Base-by-base conservation (phyloP, 2,797 vertebrate species). In the Salmo trutta region DNA sequence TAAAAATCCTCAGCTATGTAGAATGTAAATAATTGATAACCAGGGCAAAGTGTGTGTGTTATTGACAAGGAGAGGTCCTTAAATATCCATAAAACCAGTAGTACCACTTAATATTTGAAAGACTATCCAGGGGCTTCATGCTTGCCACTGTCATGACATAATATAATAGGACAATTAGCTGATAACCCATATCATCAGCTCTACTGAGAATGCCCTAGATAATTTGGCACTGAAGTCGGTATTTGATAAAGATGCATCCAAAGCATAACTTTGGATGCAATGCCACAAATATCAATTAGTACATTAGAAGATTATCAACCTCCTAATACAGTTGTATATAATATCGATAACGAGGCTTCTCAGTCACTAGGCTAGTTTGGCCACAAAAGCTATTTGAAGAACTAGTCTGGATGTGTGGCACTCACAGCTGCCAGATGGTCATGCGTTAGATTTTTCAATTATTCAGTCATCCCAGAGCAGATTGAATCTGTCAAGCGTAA, bases 401-500 rank as follows among this genome's bases (percentile, higher is more conserved):
- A 77, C 62, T 68, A 72, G 59, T 68, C 75, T 77, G 81, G 56
- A 74, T 82, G 85, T 59, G 1, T 77, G 27, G 75, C 70, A 36
- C 79, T 79, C 77, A 74, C 76, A 85, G 81, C 81, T 79, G 89
- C 89, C 90, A 93, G 89, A 91, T 91, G 91, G 87, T 88, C 81
- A 83, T 79, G 82, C 66, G 74, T 77, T 84, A 84, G 77, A 90
- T 91, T 83, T 88, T 88, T 92, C 85, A 92, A 92, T 92, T 90
- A 92, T 92, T 92, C 88, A 92, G 83, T 85, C 85, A 71, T 89
- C 87, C 89, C 80, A 77, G 71, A 87, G 88, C 91, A 91, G 89
- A 92, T 77, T 92, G 87, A 89, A 83, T 88, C 83, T 83, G 88
- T 88, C 88, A 86, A 86, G 88, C 87, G 74, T 83, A 82, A 90